These are phyloP conservation scores for Abrostola tripartita DNA, from an alignment of 2,888 invertebrate species.

Conservation along the genomic window DNA sequence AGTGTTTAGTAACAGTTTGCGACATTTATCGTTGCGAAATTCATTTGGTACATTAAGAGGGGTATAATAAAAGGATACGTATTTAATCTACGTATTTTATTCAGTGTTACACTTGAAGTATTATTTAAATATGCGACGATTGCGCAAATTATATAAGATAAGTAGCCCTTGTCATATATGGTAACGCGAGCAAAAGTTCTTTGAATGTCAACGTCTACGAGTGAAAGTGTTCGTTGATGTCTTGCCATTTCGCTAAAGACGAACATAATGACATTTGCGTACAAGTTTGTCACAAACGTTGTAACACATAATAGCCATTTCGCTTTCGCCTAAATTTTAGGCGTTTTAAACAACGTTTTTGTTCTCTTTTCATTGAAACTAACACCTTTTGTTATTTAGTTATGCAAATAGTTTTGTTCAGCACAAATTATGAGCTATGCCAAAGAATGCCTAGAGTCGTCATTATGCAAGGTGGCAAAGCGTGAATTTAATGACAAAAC, in stretches of 20 bases:
- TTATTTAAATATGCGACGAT: too few species aligned
- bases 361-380: constrained; percentile 20
- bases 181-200: constrained; percentile 29
- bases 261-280: constrained; percentile 53
- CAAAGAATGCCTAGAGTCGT: constrained; percentile 19
- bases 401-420: constrained; percentile 41
- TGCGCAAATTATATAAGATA: not conserved
- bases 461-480: constrained; percentile 35
- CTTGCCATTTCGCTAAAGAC: constrained; percentile 32
- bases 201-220: constrained; percentile 21
- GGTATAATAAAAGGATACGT: not conserved
- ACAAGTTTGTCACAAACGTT: constrained; percentile 51
- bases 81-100: not conserved
- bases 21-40: constrained; percentile 1
- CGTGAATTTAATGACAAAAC: constrained; percentile 39
- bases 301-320: constrained; percentile 37
- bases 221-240: constrained; percentile 50
- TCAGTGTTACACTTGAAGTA: too few species aligned
- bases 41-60: not conserved
- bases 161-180: not conserved
- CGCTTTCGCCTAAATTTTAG: constrained; percentile 47
- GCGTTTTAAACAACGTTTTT: constrained; percentile 29
- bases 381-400: constrained; percentile 16
- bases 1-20: not conserved
- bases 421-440: constrained; percentile 11